These are phyloP conservation scores for Pterocles orientalis DNA, from an alignment of 2,113 vertebrate genomes.

Conservation along the genomic window DNA sequence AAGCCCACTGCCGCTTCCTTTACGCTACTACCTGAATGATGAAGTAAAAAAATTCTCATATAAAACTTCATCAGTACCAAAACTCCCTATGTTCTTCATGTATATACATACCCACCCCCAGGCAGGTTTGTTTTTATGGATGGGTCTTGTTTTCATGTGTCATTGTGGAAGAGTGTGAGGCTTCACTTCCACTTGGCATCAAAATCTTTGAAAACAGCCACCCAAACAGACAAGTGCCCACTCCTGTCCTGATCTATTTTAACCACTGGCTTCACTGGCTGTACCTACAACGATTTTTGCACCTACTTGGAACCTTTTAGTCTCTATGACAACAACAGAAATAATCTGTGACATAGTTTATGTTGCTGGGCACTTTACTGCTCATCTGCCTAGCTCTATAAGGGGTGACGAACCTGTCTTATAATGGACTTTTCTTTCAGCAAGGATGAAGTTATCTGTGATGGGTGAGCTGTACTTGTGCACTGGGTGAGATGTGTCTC, in stretches of 20 bases:
- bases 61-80: background rate
- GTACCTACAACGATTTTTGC: background rate
- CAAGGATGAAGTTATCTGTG: background rate
- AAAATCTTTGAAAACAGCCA: background rate
- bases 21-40: background rate
- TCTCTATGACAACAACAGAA: background rate
- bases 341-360: background rate
- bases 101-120: background rate
- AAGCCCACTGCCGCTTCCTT: background rate
- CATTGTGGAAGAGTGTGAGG: background rate
- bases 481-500: background rate
- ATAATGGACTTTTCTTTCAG: background rate
- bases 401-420: background rate
- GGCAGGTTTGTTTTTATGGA: background rate
- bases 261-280: background rate
- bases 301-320: fast-evolving
- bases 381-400: background rate
- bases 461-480: background rate
- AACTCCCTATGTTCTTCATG: background rate
- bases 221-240: background rate
- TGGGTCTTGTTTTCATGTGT: background rate
- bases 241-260: background rate
- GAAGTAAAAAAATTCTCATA: background rate
- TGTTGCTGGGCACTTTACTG: background rate
- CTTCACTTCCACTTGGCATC: background rate